Evolutionary conservation across 2,888 invertebrate species (phyloP), one percentile per base, ranked within the genome.

Genomic region (Diplazon laetatorius): DNA sequence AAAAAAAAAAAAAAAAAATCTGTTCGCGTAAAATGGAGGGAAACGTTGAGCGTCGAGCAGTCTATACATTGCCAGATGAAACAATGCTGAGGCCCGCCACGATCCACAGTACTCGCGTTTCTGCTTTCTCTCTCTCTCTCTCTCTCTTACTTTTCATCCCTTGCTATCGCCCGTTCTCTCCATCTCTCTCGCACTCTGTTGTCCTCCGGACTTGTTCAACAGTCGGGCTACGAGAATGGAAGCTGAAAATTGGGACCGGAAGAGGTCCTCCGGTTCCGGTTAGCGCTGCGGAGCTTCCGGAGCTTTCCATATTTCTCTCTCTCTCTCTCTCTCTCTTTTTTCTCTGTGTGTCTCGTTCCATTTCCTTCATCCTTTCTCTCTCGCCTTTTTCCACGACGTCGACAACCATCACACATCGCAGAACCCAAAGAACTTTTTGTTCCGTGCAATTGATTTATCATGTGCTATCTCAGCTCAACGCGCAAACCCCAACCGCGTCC

Each of bases 181-280:
- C 10, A 37, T 18, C 65, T 66, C 30, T 30, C 30, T 16, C 18
- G n/a, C 62, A 48, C 55, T 25, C 25, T 46, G 16, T 59, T 14
- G 30, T 39, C 57, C 39, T 65, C 59, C n/a, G 42, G 66, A 55
- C 50, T 76, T 22, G 77, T 73, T 63, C 46, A 57, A 72, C 68
- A 66, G 18, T 50, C 55, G 20, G n/a, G 44, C 44, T 52, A 25
- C 50, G 59, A 74, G 70, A 78, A 78, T 78, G 59, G 65, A 70
- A 60, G 65, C 70, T 78, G 74, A 60, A 52, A 74, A 73, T 78
- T 74, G 78, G 65, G 70, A 74, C 65, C 78, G 78, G 78, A 78
- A 78, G n/a, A n/a, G 74, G 65, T 70, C 74, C 70, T 44, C 42
- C 39, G 52, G 48, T 63, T 77, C 77, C 77, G 77, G 72, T 73